Evolutionary conservation across 1,140 invertebrate genomes (phyloP).

Genomic region (Tetragonula clypearis): DNA sequence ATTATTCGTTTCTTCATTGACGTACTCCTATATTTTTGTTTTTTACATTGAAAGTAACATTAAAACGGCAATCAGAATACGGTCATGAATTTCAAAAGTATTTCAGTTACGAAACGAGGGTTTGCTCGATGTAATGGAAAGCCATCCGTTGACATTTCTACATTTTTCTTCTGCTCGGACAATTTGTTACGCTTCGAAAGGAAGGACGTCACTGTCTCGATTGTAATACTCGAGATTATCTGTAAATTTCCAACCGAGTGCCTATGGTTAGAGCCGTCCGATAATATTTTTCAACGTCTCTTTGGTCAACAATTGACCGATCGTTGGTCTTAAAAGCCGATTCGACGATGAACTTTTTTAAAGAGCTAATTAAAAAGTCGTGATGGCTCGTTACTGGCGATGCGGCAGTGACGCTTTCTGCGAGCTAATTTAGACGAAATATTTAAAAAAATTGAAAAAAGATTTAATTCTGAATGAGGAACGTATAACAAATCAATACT

Average conservation of each 20-base stretch:
- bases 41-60: neutral
- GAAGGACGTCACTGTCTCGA: neutral
- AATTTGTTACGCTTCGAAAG: neutral
- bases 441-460: too few relatives aligned
- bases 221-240: conserved; percentile 18
- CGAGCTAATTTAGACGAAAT: neutral
- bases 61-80: neutral
- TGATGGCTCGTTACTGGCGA: neutral
- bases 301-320: neutral
- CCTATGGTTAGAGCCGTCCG: neutral
- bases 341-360: neutral
- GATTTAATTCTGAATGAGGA: too few relatives aligned
- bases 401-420: neutral
- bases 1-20: neutral
- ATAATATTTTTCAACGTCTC: neutral
- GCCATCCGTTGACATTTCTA: neutral
- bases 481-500: too few relatives aligned
- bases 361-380: neutral
- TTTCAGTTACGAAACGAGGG: neutral
- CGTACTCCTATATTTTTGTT: neutral
- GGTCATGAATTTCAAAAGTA: neutral
- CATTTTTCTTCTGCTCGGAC: conserved; percentile 12
- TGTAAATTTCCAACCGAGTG: conserved; percentile 19
- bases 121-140: conserved; percentile 15
- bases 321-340: neutral